Evolutionary conservation across 2,797 vertebrate genomes (phyloP).

Genomic region (Sebastes ruberrimus): DNA sequence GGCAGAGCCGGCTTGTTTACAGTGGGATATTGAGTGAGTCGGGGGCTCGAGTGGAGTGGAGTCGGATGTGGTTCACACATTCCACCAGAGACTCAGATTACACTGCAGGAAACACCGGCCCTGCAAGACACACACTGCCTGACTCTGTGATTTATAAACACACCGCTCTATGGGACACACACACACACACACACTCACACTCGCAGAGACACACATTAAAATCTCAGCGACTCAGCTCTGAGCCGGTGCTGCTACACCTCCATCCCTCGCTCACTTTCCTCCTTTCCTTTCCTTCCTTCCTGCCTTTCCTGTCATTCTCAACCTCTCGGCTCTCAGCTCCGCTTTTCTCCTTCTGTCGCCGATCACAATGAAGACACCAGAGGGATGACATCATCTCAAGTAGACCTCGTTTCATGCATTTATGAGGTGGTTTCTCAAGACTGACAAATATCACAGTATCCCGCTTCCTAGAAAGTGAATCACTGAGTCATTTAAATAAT

Average conservation of each 20-base stretch:
- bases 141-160: slow-evolving; percentile 74
- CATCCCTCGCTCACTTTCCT: slow-evolving; percentile 64
- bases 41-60: slow-evolving; percentile 73
- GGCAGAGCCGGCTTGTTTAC: slow-evolving; percentile 70
- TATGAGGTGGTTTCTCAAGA: background rate
- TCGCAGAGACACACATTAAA: slow-evolving; percentile 29
- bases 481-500: background rate
- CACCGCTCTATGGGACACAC: slow-evolving; percentile 41
- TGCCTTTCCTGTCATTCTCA: slow-evolving; percentile 68
- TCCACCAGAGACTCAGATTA: slow-evolving; percentile 80
- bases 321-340: slow-evolving; percentile 11
- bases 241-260: slow-evolving; percentile 45
- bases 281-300: slow-evolving; percentile 67
- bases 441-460: background rate
- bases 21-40: slow-evolving; percentile 75
- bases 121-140: slow-evolving; percentile 71
- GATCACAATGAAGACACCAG: slow-evolving; percentile 11
- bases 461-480: background rate
- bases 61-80: slow-evolving; percentile 82
- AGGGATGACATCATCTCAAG: slow-evolving; percentile 5
- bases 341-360: slow-evolving; percentile 8
- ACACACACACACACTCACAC: slow-evolving; percentile 37
- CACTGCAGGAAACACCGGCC: slow-evolving; percentile 80
- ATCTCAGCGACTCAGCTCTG: slow-evolving; percentile 43
- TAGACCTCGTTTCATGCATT: background rate